Conservation (phyloP, 2,888 invertebrate genomes). For the Poecilus cupreus region DNA sequence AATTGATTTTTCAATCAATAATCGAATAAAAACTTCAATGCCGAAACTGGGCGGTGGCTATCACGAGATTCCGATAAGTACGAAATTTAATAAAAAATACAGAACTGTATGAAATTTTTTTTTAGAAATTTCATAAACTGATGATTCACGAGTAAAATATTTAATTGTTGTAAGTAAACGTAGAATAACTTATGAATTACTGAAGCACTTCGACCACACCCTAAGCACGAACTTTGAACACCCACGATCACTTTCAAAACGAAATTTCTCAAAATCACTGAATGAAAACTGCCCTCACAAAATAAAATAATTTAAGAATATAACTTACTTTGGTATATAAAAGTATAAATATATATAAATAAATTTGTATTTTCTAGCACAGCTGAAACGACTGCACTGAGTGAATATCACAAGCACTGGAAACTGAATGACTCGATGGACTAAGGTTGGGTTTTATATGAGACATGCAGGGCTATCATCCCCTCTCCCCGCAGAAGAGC, state of each 20-base stretch:
- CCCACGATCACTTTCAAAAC: constrained; percentile 22
- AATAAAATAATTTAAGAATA: constrained; percentile 21
- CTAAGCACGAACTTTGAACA: constrained; percentile 56
- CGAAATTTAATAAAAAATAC: background rate
- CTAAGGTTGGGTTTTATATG: constrained; percentile 73
- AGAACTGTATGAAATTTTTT: background rate
- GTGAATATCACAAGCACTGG: constrained; percentile 69
- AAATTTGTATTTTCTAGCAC: constrained; percentile 65
- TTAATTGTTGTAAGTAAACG: background rate
- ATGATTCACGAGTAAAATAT: constrained; percentile 32
- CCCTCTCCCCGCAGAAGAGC: constrained; percentile 73
- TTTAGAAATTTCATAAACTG: constrained; percentile 24
- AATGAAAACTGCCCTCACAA: constrained; percentile 30
- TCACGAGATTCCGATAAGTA: background rate
- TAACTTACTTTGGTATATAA: constrained; percentile 67
- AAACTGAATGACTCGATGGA: constrained; percentile 68
- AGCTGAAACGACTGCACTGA: constrained; percentile 65
- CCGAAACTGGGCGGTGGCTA: constrained; percentile 32
- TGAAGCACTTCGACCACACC: constrained; percentile 63
- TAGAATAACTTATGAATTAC: background rate
- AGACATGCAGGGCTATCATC: constrained; percentile 76
- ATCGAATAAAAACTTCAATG: constrained; percentile 18
- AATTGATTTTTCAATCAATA: background rate
- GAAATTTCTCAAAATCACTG: constrained; percentile 4
- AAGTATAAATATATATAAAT: constrained; percentile 66